These are phyloP conservation scores for Calliphora vomitoria DNA, from an alignment of 2,888 invertebrate species.

Conservation along the genomic window DNA sequence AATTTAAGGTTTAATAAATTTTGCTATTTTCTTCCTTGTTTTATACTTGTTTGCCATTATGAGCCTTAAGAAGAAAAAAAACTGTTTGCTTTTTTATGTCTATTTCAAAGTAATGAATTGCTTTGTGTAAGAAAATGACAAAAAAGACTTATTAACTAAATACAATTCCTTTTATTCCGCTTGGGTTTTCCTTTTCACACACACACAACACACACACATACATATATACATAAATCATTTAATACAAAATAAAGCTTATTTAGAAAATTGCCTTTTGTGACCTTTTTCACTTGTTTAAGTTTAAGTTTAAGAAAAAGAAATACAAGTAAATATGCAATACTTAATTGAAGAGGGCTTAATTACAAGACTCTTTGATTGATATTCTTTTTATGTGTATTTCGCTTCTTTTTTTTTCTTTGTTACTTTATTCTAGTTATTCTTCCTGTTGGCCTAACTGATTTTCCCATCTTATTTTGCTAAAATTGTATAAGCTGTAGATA, in stretches of 20 bases:
- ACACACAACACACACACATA: neutral
- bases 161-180: neutral
- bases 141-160: neutral
- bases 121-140: neutral
- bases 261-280: neutral
- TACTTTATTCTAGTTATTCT: neutral
- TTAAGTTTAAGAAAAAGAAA: neutral
- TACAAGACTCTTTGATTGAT: conserved; percentile 53
- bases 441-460: neutral
- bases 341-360: conserved; percentile 33
- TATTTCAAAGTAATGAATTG: neutral
- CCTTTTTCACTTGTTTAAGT: neutral
- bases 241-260: neutral
- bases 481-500: neutral
- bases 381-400: conserved; percentile 26
- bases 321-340: neutral
- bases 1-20: conserved; percentile 14
- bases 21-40: neutral
- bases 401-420: neutral
- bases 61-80: neutral
- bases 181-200: neutral
- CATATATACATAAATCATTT: neutral
- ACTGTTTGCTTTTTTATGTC: neutral
- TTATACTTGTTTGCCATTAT: neutral
- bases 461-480: neutral